These are phyloP conservation scores for Erebia aethiops DNA, from an alignment of 2,888 invertebrate species.

Conservation along the genomic window DNA sequence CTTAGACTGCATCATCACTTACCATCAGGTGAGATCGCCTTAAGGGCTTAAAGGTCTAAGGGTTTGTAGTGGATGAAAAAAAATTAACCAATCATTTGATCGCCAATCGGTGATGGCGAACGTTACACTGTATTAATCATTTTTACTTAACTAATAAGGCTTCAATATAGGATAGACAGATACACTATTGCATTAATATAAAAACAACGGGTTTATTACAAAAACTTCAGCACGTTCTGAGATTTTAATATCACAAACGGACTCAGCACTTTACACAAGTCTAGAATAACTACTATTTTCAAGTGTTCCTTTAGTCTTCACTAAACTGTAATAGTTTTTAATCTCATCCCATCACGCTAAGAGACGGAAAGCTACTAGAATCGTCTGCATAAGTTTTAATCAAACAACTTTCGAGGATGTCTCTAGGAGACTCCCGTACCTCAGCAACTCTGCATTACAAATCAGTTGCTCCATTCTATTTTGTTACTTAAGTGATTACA, in stretches of 20 bases:
- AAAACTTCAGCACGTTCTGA: neutral
- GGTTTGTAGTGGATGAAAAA: too few relatives aligned
- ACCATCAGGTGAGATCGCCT: too few relatives aligned
- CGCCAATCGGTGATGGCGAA: too few relatives aligned
- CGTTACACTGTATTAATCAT: too few relatives aligned
- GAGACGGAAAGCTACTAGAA: constrained; percentile 4
- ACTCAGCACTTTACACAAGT: neutral
- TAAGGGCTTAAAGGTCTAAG: too few relatives aligned
- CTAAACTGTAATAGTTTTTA: neutral
- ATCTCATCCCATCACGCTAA: constrained; percentile 4
- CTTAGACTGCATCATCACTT: too few relatives aligned
- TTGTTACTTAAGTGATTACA: neutral
- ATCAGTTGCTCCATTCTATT: neutral
- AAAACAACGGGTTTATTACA: too few relatives aligned
- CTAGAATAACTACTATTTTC: neutral
- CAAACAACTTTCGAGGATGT: constrained; percentile 58
- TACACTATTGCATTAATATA: too few relatives aligned
- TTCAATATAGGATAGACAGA: too few relatives aligned
- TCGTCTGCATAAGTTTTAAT: constrained; percentile 68
- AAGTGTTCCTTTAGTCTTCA: neutral
- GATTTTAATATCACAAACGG: neutral
- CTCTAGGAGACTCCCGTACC: constrained; percentile 25
- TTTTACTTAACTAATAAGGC: too few relatives aligned
- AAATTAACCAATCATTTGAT: too few relatives aligned
- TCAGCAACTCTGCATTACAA: constrained; percentile 17